A percentile compares a stretch with the other conserved stretches of the same genome.
These are phyloP conservation scores for Plebejus anna DNA, from an alignment of 2,888 invertebrate genomes.

Conservation along the genomic window DNA sequence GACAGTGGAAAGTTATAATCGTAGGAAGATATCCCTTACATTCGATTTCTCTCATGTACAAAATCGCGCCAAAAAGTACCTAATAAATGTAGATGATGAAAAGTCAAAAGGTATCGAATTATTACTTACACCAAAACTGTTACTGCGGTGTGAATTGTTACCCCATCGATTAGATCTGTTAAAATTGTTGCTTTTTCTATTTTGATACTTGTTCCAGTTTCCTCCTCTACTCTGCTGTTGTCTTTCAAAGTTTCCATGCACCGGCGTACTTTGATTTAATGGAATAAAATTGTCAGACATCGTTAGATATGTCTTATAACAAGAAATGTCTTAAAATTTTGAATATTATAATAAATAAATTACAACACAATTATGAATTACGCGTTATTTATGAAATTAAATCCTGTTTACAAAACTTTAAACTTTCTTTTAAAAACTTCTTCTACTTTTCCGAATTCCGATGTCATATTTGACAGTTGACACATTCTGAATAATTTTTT, in stretches of 20 bases:
- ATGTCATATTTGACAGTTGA: no score
- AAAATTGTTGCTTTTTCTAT: conserved; percentile 44
- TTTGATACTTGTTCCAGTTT: conserved; percentile 43
- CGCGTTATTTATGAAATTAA: no score
- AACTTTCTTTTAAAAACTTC: no score
- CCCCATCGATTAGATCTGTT: conserved; percentile 48
- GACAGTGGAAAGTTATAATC: no score
- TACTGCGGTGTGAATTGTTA: conserved; percentile 54
- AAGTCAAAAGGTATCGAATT: background rate
- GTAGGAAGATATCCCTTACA: no score
- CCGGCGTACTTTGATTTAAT: conserved; percentile 67
- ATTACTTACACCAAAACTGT: conserved; percentile 57
- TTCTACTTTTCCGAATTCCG: no score
- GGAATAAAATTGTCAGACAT: conserved; percentile 73
- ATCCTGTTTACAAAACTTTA: no score
- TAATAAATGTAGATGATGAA: background rate
- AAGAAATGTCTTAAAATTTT: no score
- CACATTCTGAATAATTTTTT: no score
- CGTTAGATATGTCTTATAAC: background rate
- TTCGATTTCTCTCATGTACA: background rate
- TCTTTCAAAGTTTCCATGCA: conserved; percentile 51
- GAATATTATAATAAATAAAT: no score
- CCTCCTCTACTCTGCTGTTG: conserved; percentile 47
- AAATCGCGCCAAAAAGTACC: background rate
- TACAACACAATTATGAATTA: no score